Conservation (phyloP, 1,140 invertebrate genomes). For the Luehdorfia chinensis region DNA sequence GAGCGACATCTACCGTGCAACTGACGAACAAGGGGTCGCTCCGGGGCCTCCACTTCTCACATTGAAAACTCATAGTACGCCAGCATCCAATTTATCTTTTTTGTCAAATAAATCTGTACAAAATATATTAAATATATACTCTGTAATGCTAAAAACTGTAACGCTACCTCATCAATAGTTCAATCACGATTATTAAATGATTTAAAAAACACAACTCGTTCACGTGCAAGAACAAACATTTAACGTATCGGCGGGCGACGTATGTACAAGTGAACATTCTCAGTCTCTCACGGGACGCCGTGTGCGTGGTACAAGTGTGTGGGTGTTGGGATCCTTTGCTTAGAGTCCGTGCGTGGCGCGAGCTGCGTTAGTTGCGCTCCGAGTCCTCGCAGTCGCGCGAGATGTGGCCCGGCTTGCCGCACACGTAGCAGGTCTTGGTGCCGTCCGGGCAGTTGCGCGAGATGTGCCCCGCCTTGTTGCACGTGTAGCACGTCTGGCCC, state of each 20-base stretch:
- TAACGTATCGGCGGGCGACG: slow-evolving; percentile 55
- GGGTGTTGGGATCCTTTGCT: slow-evolving; percentile 55
- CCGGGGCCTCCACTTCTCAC: slow-evolving; percentile 61
- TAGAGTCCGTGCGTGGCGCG: slow-evolving; percentile 63
- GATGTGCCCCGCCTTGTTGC: slow-evolving; percentile 92
- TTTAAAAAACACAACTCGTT: slow-evolving; percentile 74
- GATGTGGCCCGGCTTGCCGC: slow-evolving; percentile 93
- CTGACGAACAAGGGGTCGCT: slow-evolving; percentile 55
- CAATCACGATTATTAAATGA: slow-evolving; percentile 74
- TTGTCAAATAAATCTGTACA: slow-evolving; percentile 78
- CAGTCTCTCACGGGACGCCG: slow-evolving; percentile 56
- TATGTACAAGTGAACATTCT: slow-evolving; percentile 69
- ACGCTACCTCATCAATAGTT: slow-evolving; percentile 74
- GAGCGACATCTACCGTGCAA: slow-evolving; percentile 38
- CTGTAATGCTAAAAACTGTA: slow-evolving; percentile 77
- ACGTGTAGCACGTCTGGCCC: slow-evolving; percentile 89
- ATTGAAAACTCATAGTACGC: slow-evolving; percentile 73
- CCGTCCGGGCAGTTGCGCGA: slow-evolving; percentile 92
- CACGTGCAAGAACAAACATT: slow-evolving; percentile 73
- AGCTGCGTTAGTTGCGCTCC: slow-evolving; percentile 79
- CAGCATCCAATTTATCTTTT: slow-evolving; percentile 77
- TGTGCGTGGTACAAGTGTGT: slow-evolving; percentile 6
- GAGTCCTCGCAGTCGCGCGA: slow-evolving; percentile 92
- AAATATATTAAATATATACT: slow-evolving; percentile 79
- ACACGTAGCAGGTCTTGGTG: slow-evolving; percentile 91